These are phyloP conservation scores for Coreoperca whiteheadi DNA, from an alignment of 2,113 vertebrate genomes.

Conservation along the genomic window DNA sequence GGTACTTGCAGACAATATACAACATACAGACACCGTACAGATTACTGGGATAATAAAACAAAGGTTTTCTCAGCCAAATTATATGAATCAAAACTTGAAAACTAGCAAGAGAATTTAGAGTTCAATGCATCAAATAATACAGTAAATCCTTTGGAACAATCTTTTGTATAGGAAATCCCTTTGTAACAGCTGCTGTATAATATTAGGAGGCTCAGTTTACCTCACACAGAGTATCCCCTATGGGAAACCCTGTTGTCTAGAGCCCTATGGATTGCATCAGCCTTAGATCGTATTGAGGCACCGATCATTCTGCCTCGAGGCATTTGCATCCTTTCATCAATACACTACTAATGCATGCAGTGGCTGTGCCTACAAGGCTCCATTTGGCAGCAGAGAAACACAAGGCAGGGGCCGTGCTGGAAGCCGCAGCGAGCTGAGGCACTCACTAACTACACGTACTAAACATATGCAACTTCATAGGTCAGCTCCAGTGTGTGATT, in stretches of 20 bases:
- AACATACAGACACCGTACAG: neutral
- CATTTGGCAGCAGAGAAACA: constrained; percentile 46
- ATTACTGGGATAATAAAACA: neutral
- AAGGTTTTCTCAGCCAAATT: neutral
- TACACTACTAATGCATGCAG: constrained; percentile 65
- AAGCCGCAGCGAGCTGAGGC: constrained; percentile 21
- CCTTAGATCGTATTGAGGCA: constrained; percentile 61
- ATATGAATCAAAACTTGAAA: neutral
- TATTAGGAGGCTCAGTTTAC: constrained; percentile 47
- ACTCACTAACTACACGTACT: neutral
- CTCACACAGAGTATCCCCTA: constrained; percentile 63
- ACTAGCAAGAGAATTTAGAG: neutral
- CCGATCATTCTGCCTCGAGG: constrained; percentile 59
- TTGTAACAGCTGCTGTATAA: constrained; percentile 20
- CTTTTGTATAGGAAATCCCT: constrained; percentile 34
- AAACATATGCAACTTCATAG: constrained; percentile 37
- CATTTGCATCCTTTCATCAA: constrained; percentile 75
- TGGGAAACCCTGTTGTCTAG: constrained; percentile 60
- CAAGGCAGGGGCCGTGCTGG: constrained; percentile 29
- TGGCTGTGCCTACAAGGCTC: constrained; percentile 37
- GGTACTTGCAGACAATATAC: neutral
- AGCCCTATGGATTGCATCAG: constrained; percentile 69
- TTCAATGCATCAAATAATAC: constrained; percentile 12
- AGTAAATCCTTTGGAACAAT: neutral
- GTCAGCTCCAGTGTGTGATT: constrained; percentile 19